phyloP scores from a whole-genome alignment of 2,888 invertebrate species.

The Sicus ferrugineus region DNA sequence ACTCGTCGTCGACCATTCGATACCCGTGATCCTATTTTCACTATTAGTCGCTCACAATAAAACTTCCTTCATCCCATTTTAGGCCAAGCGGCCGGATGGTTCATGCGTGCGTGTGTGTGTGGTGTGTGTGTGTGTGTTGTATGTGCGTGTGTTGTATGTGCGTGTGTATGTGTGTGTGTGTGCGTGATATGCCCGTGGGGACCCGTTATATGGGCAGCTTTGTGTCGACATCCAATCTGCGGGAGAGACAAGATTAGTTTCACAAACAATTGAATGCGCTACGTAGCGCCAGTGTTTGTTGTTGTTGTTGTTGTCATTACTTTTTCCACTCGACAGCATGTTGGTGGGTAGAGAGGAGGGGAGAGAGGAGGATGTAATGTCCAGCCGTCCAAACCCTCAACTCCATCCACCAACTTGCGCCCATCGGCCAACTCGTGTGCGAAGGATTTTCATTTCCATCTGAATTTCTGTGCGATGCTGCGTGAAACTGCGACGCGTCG shows the following conservation, averaged over 20 bases:
- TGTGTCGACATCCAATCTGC: constrained; percentile 27
- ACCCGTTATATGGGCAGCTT: constrained; percentile 9
- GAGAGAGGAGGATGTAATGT: too few relatives aligned
- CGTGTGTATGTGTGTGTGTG: too few relatives aligned
- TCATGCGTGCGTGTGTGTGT: too few relatives aligned
- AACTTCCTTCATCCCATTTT: too few relatives aligned
- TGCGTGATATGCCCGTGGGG: too few relatives aligned
- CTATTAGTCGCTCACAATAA: too few relatives aligned
- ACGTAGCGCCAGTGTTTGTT: neutral
- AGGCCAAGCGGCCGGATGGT: too few relatives aligned
- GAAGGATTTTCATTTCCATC: constrained; percentile 4
- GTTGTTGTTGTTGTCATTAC: neutral
- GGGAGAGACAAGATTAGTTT: constrained; percentile 33
- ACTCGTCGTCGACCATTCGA: constrained; percentile 17
- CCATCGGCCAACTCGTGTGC: too few relatives aligned
- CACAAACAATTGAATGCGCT: constrained; percentile 33
- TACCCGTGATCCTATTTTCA: neutral
- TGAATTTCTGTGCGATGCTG: too few relatives aligned
- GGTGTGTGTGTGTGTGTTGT: too few relatives aligned
- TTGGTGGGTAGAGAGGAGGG: neutral
- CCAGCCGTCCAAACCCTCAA: neutral
- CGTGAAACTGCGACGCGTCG: neutral
- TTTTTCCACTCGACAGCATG: too few relatives aligned
- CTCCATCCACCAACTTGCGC: neutral
- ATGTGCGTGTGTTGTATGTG: too few relatives aligned